phyloP scores from a whole-genome alignment of 2,888 invertebrate genomes.

The Trichogramma dendrolimi region DNA sequence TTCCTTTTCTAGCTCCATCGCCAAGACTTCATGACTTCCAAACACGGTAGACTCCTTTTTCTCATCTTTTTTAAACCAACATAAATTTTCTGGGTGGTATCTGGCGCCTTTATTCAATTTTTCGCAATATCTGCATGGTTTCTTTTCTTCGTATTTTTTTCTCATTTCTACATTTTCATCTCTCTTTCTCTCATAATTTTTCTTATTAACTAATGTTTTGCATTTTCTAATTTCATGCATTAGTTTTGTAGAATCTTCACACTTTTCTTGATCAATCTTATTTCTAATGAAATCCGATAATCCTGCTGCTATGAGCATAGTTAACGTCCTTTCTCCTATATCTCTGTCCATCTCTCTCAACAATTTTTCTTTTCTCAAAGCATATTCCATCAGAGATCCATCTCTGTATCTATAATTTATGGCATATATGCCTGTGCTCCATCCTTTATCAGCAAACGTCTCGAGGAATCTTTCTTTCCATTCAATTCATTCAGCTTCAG shows the following conservation, averaged over 20 bases:
- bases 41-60: too few relatives aligned
- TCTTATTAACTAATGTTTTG: conserved; percentile 27
- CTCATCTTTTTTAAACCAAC: conserved; percentile 21
- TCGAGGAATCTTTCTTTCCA: too few relatives aligned
- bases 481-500: too few relatives aligned
- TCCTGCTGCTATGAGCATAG: conserved; percentile 30
- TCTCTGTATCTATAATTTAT: too few relatives aligned
- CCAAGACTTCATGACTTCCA: conserved; percentile 23
- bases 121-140: conserved; percentile 12
- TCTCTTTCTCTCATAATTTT: too few relatives aligned
- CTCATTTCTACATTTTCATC: conserved; percentile 20
- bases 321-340: conserved; percentile 29
- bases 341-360: conserved; percentile 32
- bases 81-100: conserved; percentile 21
- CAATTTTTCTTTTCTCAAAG: conserved; percentile 34
- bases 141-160: conserved; percentile 11
- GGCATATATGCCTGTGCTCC: too few relatives aligned
- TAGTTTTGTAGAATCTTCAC: conserved; percentile 18
- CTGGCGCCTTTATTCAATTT: conserved; percentile 13
- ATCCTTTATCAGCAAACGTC: too few relatives aligned
- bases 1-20: conserved; percentile 21
- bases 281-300: conserved; percentile 34
- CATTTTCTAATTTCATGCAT: conserved; percentile 24
- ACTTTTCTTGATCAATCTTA: conserved; percentile 31
- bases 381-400: neutral